Evolutionary conservation across 2,797 vertebrate species (phyloP).

Genomic region (Rhabdophis nuchalis): DNA sequence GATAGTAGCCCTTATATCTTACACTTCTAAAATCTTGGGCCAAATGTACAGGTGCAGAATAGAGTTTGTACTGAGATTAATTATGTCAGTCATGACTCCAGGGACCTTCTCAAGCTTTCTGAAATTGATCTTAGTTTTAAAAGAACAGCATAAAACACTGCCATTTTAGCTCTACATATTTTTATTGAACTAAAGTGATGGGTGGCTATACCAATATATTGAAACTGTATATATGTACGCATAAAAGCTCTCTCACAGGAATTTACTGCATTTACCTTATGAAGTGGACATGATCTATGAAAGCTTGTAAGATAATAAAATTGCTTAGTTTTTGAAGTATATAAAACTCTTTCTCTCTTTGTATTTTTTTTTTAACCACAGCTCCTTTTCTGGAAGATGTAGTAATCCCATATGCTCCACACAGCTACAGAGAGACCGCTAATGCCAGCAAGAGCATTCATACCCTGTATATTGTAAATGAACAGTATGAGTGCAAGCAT

Average conservation of each 20-base stretch:
- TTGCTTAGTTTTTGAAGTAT: neutral
- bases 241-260: neutral
- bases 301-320: neutral
- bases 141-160: neutral
- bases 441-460: neutral
- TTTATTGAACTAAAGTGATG: neutral
- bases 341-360: neutral
- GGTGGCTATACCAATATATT: neutral
- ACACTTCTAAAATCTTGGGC: neutral
- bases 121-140: conserved; percentile 14
- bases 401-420: neutral
- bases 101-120: neutral
- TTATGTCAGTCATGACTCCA: neutral
- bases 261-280: neutral
- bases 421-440: neutral
- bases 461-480: neutral
- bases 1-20: neutral
- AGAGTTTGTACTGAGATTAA: neutral
- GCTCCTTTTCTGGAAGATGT: neutral
- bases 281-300: neutral
- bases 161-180: neutral
- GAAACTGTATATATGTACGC: neutral
- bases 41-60: neutral
- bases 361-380: neutral
- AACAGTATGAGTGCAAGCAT: conserved; percentile 1